phyloP scores from a whole-genome alignment of 2,113 vertebrate species.

The Limanda limanda region DNA sequence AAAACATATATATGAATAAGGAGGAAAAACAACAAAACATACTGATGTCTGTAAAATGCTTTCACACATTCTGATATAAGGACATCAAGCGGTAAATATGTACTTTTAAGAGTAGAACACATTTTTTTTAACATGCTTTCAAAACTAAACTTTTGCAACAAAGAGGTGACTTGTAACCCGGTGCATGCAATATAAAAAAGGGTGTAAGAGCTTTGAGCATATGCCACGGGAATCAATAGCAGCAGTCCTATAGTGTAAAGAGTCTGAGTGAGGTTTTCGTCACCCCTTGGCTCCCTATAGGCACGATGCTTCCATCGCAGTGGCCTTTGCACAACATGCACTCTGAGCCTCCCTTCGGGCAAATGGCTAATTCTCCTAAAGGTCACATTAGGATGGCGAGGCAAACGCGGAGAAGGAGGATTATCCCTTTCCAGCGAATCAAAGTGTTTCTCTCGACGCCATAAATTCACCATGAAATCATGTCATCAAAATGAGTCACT shows the following conservation, averaged over 20 bases:
- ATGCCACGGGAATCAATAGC: conserved; percentile 28
- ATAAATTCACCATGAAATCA: conserved; percentile 27
- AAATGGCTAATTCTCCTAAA: conserved; percentile 75
- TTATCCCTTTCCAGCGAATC: conserved; percentile 57
- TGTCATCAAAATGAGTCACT: conserved; percentile 1
- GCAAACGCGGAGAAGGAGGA: conserved; percentile 59
- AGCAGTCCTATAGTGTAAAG: conserved; percentile 33
- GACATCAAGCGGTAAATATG: background rate
- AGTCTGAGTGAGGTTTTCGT: conserved; percentile 40
- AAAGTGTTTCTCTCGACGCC: conserved; percentile 46
- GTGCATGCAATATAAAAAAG: background rate
- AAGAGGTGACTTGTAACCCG: background rate
- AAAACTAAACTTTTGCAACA: conserved; percentile 12
- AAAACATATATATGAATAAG: background rate
- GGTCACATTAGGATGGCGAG: conserved; percentile 73
- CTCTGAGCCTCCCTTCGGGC: conserved; percentile 42
- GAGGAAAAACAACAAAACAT: background rate
- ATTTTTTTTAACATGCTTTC: background rate
- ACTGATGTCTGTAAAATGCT: background rate
- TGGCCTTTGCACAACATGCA: conserved; percentile 70
- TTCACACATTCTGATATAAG: background rate
- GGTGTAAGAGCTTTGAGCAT: background rate
- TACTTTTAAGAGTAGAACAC: no score
- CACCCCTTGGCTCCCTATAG: conserved; percentile 39
- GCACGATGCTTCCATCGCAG: conserved; percentile 39